Conservation (phyloP, 2,888 invertebrate genomes). For the Andrena chrysosceles region DNA sequence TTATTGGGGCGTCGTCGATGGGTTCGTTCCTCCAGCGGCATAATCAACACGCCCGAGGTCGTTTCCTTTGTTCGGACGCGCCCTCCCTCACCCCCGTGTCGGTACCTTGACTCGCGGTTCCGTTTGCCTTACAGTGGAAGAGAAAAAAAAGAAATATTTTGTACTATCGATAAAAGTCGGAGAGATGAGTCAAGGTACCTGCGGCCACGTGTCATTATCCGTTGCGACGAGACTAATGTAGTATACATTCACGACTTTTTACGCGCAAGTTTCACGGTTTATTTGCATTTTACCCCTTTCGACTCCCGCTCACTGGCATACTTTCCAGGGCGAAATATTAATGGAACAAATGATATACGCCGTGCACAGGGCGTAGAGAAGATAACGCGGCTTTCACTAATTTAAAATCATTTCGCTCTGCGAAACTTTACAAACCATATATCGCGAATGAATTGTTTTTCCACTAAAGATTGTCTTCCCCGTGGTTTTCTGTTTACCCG, state of each 20-base stretch:
- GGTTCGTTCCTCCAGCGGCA: constrained; percentile 11
- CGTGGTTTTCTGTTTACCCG: no score
- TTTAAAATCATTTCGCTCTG: no score
- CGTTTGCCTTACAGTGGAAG: constrained; percentile 7
- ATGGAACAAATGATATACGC: background rate
- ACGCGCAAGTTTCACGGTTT: constrained; percentile 17
- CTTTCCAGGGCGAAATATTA: background rate
- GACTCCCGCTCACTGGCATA: background rate
- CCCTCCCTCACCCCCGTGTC: no score
- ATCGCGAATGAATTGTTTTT: no score
- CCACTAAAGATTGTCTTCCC: no score
- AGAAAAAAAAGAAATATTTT: constrained; percentile 33
- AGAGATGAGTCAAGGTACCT: constrained; percentile 20
- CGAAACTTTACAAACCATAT: no score
- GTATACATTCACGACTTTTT: constrained; percentile 55
- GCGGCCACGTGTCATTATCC: constrained; percentile 3
- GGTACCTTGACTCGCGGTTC: constrained; percentile 28
- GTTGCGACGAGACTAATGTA: constrained; percentile 28
- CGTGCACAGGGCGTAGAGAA: background rate
- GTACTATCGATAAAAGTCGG: constrained; percentile 49
- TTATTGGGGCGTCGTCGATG: background rate
- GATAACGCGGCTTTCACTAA: no score
- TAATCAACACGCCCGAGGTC: constrained; percentile 14
- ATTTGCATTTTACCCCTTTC: constrained; percentile 38
- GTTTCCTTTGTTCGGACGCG: background rate